Evolutionary conservation across 2,888 invertebrate species (phyloP), one percentile per base, ranked within the genome.

Genomic region (Sphaerophoria rueppellii): DNA sequence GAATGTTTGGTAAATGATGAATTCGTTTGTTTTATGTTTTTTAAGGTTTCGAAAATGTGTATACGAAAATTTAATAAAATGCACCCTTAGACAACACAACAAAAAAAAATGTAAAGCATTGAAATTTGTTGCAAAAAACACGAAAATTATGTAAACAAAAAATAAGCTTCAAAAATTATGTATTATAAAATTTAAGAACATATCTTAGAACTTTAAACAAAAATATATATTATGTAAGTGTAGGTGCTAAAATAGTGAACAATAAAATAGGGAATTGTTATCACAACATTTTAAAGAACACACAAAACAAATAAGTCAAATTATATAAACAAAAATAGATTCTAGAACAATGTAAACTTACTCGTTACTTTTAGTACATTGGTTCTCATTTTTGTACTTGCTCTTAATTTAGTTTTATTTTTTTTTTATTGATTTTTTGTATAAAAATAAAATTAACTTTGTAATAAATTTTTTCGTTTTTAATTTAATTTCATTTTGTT

Each of bases 231-330:
- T 43, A 43, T 43, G 43, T 43, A 16, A 24, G 1, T 73, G 75
- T 82, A 79, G 80, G 80, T 85, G 81, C 82, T 79, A 35, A 63
- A 50, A 71, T 54, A 61, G 75, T 87, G 88, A 89, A 89, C 89
- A 88, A 88, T 87, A 88, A 89, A 88, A 52, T 11, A 24, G 6
- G 4, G 9, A 24, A 6, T 89, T 89, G 87, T 78, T 77, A 87
- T 87, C 87, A 70, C 87, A 43, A 63, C 77, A 87, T 86, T 82
- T 88, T 87, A 88, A 86, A 86, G 54, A 60, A 55, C 57, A 63
- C 37, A 54, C 16, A 32, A 73, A 57, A 85, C 72, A 87, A 76
- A 81, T 65, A 60, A 82, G 60, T 82, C 73, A 74, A 86, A 78
- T 75, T 70, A 72, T 60, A 72, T 48, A 65, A 11, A 48, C n/a